phyloP scores from a whole-genome alignment of 2,888 invertebrate species.

The Dicyrtomina minuta region DNA sequence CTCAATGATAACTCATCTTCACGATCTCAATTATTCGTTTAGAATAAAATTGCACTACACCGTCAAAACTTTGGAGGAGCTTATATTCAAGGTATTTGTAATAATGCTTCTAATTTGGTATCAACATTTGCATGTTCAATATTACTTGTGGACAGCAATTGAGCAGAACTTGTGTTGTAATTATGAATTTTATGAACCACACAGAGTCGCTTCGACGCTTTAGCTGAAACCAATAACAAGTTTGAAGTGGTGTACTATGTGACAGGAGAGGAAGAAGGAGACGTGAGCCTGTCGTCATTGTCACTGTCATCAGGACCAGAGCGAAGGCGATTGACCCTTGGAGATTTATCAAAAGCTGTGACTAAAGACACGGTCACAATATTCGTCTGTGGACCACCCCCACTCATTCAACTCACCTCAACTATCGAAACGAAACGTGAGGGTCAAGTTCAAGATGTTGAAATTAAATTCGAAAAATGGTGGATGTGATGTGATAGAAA shows the following conservation, averaged over 20 bases:
- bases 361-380: slow-evolving; percentile 7
- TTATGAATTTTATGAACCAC: neutral
- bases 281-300: neutral
- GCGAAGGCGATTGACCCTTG: neutral
- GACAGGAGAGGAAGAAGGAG: slow-evolving; percentile 1
- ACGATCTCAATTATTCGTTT: slow-evolving; percentile 31
- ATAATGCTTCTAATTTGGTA: neutral
- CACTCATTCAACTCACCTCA: slow-evolving; percentile 52
- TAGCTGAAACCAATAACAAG: slow-evolving; percentile 1
- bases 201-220: slow-evolving; percentile 33
- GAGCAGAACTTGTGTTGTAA: neutral
- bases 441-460: slow-evolving; percentile 44
- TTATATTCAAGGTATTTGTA: slow-evolving; percentile 57
- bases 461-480: slow-evolving; percentile 48
- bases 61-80: slow-evolving; percentile 56
- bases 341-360: neutral
- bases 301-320: neutral
- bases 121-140: neutral
- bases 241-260: slow-evolving; percentile 31
- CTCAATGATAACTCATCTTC: slow-evolving; percentile 54
- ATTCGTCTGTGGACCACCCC: slow-evolving; percentile 54
- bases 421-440: too few relatives aligned
- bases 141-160: neutral
- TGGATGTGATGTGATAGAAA: too few relatives aligned
- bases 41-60: slow-evolving; percentile 56